Base-by-base conservation (phyloP, 2,888 invertebrate genomes). In the Drosophila fulvimacula region DNA sequence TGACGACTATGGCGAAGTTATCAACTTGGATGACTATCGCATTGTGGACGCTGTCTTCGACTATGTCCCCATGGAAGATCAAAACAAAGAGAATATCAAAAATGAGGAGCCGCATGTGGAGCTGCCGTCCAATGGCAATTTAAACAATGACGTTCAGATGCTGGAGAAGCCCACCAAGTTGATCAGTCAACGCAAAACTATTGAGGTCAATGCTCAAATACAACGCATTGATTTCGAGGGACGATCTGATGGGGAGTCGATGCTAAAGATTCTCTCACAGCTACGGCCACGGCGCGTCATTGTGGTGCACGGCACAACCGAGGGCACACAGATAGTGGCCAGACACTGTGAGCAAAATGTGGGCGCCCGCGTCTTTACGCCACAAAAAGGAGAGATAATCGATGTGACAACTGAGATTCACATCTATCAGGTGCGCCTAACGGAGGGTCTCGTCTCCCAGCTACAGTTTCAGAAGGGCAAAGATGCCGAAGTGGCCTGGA, bases 171-270 rank as follows among this genome's bases (percentile, higher is more conserved):
- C 99, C 0, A 98, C 98, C 21, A 99, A 99, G 92, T 98, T 98
- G 90, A 94, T 98, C 3, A 94, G 95, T 11, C 94, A 95, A 30
- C 94, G 95, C 7, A 95, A 97, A 5, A 95, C 95, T 0, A 94
- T 98, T 49, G 94, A 95, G 73, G 94, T 99, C 0, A 95, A 96
- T 83, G 98, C 98, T 3, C 95, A 96, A 88, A 95, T 99, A 9
- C 96, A 97, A 80, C 99, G 97, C 90, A 99, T 99, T 70, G 99
- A 99, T 93, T 97, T 99, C 91, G 99, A 99, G 91, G 99, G 99
- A 0, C 94, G 97, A 58, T 97, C 97, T 7, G 97, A 97, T 91
- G 97, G 97, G 0, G 97, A 97, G 91, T 96, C 96, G 0, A 91
- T 97, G 80, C 93, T 96, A 75, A 96, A 98, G 83, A 96, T 98